Evolutionary conservation across 2,797 vertebrate genomes (phyloP), one percentile per base, ranked within the genome.

Genomic region (Threskiornis aethiopicus): DNA sequence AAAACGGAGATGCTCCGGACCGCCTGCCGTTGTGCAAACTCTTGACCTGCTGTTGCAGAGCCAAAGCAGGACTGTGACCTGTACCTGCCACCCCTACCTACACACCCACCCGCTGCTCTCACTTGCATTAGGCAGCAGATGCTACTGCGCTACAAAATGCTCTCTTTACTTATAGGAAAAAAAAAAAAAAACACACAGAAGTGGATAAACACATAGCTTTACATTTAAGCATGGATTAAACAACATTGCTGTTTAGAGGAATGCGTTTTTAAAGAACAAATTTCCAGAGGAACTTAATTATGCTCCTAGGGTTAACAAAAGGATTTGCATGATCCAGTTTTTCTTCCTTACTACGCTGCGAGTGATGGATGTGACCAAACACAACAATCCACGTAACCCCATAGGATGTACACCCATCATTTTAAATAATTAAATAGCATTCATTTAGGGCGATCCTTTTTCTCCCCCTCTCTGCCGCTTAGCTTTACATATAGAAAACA

Each of bases 401-500:
- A 59, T 1, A 47, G 54, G 55, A 80, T 61, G 70, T 69, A 84
- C 73, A 91, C 70, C 55, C 58, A 70, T 46, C 25, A 75, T 89
- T 96, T 91, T 47, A 69, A 90, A 89, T 64, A 76, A 93, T 85
- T 92, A 62, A 87, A 59, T 5, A 77, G 28, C 37, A 87, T 44
- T 79, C 12, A 71, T 81, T 79, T 79, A 28, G n/a, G 73, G 78
- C 11, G 52, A 96, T 37, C 33, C 25, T 90, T 92, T 62, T 41
- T 77, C 51, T 46, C 64, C 35, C 21, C 21, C 17, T 52, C 44
- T 39, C 37, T 4, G 10, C 47, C 49, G 44, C 57, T 90, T 80
- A 64, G 84, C 41, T 93, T 95, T 87, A 93, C 59, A 87, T 42
- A 73, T 10, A 94, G 80, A 91, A 97, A 97, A 94, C 61, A 90